A percentile compares a stretch with the other conserved stretches of the same genome.
phyloP scores from a whole-genome alignment of 2,113 vertebrate genomes.

The Ochotona curzoniae region DNA sequence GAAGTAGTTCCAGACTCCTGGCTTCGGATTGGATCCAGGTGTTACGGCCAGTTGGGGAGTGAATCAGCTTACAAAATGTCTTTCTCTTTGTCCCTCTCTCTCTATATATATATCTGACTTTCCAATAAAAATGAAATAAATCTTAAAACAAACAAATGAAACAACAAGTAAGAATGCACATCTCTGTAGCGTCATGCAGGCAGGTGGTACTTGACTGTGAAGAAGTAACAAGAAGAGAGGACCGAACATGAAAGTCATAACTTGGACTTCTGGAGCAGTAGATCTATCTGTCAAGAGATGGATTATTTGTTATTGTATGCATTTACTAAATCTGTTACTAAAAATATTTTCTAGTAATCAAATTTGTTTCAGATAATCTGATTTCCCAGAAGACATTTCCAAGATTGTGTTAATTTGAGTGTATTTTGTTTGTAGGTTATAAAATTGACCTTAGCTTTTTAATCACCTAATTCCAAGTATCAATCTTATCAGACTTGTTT shows the following conservation, averaged over 20 bases:
- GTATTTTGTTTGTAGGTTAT: slow-evolving; percentile 14
- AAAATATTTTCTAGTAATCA: neutral
- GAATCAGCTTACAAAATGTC: no score
- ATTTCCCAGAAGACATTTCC: neutral
- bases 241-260: neutral
- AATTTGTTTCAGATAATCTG: neutral
- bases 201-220: neutral
- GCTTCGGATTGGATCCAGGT: no score
- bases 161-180: neutral
- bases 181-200: neutral
- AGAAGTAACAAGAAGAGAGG: neutral
- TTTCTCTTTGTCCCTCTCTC: no score
- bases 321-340: neutral
- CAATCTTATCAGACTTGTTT: slow-evolving; percentile 17
- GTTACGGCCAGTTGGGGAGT: no score
- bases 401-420: neutral
- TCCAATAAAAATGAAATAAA: no score
- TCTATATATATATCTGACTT: no score
- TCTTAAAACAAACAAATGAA: no score
- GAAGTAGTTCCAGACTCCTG: no score
- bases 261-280: neutral
- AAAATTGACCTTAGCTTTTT: slow-evolving; percentile 22
- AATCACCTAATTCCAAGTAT: neutral
- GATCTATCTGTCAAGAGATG: neutral
- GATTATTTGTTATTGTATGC: no score